phyloP scores from a whole-genome alignment of 2,113 vertebrate genomes.

The Setophaga kirtlandii region DNA sequence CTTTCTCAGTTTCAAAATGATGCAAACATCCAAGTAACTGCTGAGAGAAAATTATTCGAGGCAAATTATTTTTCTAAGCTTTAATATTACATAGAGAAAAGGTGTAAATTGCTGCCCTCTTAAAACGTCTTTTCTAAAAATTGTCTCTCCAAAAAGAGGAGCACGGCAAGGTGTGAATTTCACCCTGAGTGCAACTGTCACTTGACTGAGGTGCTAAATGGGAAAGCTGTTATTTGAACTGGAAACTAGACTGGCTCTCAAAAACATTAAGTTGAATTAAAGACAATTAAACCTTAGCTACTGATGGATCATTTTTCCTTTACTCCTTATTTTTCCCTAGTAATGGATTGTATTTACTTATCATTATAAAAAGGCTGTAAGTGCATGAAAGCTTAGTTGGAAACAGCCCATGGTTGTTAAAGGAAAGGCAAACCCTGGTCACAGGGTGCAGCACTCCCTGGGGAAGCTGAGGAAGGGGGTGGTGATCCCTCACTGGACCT shows the following conservation, averaged over 20 bases:
- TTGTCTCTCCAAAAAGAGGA: neutral
- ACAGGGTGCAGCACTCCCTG: neutral
- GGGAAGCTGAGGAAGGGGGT: neutral
- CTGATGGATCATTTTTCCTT: neutral
- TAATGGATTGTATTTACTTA: neutral
- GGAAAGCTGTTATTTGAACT: conserved; percentile 24
- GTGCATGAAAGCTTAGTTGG: neutral
- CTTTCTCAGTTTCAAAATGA: neutral
- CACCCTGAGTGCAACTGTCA: neutral
- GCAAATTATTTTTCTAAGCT: neutral
- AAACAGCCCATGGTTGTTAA: neutral
- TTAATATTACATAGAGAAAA: neutral
- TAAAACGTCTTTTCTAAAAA: neutral
- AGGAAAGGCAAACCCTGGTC: neutral
- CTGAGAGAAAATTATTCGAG: neutral
- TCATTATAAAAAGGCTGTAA: neutral
- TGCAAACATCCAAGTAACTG: neutral
- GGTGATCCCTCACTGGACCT: neutral
- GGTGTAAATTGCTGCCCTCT: neutral
- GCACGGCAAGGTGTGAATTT: conserved; percentile 1
- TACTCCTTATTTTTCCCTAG: neutral
- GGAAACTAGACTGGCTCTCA: neutral
- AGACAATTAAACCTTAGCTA: neutral
- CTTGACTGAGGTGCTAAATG: conserved; percentile 12
- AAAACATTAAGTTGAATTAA: neutral